Base-by-base conservation (phyloP, 1,140 invertebrate species). In the Platyscapa corneri region DNA sequence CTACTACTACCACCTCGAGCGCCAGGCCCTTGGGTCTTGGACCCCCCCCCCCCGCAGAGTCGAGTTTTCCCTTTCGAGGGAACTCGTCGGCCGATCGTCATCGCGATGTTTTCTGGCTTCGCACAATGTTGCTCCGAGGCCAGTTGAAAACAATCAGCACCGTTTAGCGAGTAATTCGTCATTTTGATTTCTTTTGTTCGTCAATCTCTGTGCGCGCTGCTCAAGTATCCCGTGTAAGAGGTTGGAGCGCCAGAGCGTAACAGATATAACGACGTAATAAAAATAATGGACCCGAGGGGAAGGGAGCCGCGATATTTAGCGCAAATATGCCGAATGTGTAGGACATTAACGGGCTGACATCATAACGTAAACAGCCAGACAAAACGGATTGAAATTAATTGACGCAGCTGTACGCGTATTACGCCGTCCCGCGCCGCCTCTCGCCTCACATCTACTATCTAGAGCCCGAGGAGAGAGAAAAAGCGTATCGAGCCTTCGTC, bases 321-420 rank as follows among this genome's bases (percentile, higher is more conserved):
- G 27, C 75, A 30, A 27, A 32, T 67, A 16, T 34, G 18, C 18
- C 75, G n/a, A 27, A 32, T 67, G 32, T 34, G 32, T 67, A 34
- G 30, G 30, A 34, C 5, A 67, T 67, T 32, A 67, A 67, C 7
- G 30, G 12, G 65, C n/a, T 67, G 65, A 67, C 65, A 34, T 67
- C 65, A 67, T 34, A 32, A 60, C 56, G 56, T 23, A 60, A 60
- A 60, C 27, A 60, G 56, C 56, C 56, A 42, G 70, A 74, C 37
- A 27, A 42, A 74, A 42, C 70, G 70, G 37, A 74, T 74, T 42
- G 37, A 27, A 74, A 39, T 74, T 42, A 74, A 74, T 74, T 74
- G 70, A 74, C 34, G 32, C 37, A 39, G 70, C 34, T 74, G 70
- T 42, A 20, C 74, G 74, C 42, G 12, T 18, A 1, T 0, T 18